Evolutionary conservation across 2,797 vertebrate genomes (phyloP).

Genomic region (Macropodus opercularis): DNA sequence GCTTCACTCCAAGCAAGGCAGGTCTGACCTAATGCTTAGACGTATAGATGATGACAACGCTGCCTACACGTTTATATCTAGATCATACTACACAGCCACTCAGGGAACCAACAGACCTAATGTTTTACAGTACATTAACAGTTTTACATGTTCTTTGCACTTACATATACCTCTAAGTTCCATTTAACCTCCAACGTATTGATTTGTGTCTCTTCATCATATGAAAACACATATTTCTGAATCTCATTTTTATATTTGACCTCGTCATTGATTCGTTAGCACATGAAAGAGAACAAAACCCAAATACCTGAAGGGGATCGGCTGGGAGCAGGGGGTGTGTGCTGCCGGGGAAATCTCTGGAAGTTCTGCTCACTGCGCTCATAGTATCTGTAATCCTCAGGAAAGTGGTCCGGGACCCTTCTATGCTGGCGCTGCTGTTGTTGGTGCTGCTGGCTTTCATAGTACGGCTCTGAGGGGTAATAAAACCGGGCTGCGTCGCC

Average conservation of each 20-base stretch:
- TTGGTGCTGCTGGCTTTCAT: slow-evolving; percentile 83
- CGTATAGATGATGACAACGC: slow-evolving; percentile 2
- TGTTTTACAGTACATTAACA: no score
- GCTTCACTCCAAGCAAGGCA: slow-evolving; percentile 44
- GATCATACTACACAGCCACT: no score
- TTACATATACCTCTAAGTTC: no score
- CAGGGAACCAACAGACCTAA: no score
- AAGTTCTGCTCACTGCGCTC: slow-evolving; percentile 89
- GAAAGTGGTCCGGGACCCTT: slow-evolving; percentile 85
- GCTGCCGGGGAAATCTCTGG: slow-evolving; percentile 84
- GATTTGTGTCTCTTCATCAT: no score
- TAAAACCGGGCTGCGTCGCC: slow-evolving; percentile 88
- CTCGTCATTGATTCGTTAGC: no score
- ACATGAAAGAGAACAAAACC: slow-evolving; percentile 1
- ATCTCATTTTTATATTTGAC: no score
- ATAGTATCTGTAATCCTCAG: slow-evolving; percentile 93
- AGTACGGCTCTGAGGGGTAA: slow-evolving; percentile 88
- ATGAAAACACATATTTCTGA: no score
- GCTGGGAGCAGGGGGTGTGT: slow-evolving; percentile 86
- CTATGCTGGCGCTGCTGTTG: slow-evolving; percentile 63
- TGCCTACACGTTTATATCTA: no score
- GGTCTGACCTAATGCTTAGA: slow-evolving; percentile 20
- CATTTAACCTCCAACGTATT: no score
- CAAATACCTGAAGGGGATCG: slow-evolving; percentile 88
- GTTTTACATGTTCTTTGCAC: no score